Conservation (phyloP, 2,888 invertebrate genomes). For the Volucella bombylans region DNA sequence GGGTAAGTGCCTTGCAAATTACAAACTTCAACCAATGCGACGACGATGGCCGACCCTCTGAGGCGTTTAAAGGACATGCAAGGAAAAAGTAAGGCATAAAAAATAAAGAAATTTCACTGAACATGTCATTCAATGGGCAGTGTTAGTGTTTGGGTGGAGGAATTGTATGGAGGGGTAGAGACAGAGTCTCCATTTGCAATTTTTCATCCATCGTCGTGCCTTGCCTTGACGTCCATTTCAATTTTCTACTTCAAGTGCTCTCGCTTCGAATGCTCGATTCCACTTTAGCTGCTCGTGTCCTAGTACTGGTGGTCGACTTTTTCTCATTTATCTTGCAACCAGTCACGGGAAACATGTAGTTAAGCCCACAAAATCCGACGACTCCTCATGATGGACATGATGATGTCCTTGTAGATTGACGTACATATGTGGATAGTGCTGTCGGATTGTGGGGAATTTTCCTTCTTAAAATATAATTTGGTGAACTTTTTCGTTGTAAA, state of each 20-base stretch:
- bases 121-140: conserved; percentile 26
- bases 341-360: conserved; percentile 53
- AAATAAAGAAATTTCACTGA: conserved; percentile 29
- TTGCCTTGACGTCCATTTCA: conserved; percentile 54
- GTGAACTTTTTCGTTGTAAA: no score
- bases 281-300: conserved; percentile 1
- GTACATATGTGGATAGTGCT: conserved; percentile 1
- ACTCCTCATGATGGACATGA: conserved; percentile 55
- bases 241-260: conserved; percentile 50
- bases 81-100: background rate
- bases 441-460: background rate
- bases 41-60: conserved; percentile 17
- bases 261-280: conserved; percentile 35
- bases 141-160: conserved; percentile 3
- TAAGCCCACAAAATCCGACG: conserved; percentile 56
- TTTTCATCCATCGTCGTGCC: conserved; percentile 40
- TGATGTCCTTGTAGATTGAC: conserved; percentile 39
- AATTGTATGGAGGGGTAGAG: background rate
- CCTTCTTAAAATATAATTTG: no score
- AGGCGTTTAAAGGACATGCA: conserved; percentile 39
- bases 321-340: conserved; percentile 49
- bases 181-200: conserved; percentile 35
- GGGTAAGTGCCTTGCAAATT: conserved; percentile 38
- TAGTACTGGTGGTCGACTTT: conserved; percentile 13
- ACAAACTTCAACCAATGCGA: conserved; percentile 25